Evolutionary conservation across 2,797 vertebrate genomes (phyloP), one percentile per base, ranked within the genome.

Genomic region (Squalus acanthias): DNA sequence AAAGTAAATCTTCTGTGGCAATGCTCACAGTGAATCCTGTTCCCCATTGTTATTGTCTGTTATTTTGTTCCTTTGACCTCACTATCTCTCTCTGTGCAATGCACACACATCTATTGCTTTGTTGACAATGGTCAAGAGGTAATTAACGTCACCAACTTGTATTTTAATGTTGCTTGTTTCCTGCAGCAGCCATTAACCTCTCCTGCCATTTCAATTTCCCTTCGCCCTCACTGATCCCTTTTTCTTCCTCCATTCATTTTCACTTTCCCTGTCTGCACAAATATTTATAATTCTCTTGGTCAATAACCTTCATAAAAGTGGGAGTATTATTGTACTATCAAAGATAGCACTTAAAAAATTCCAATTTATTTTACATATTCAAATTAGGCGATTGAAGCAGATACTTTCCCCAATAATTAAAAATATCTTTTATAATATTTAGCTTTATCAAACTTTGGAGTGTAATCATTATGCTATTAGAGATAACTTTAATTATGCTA

Each of bases 401-500:
- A 29, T 57, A 57, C 24, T 29, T 57, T 95, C 46, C 50, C 46
- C 67, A 53, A 72, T 95, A 72, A 95, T 53, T 91, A 69, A 94
- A n/a, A 67, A 67, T 74, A 26, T 95, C 24, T 74, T 53, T 95
- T 24, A 53, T 17, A 74, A 29, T 95, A 95, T 95, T 95, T 74
- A 46, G 50, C 26, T 57, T 72, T 33, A 74, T 74, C 69, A 72
- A 95, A 74, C 70, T 76, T 74, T 57, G 26, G 50, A 57, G 39
- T 95, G 50, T 57, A 76, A 76, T 76, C 12, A 95, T 72, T 95
- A 70, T 57, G 53, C 70, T 95, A 17, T 53, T 53, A 74, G 94
- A 57, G 67, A 93, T 69, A 46, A 46, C 65, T 93, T 93, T 76
- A 74, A 76, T 95, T 95, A 76, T 76, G 70, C 94, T 95, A 95